phyloP scores from a whole-genome alignment of 2,797 vertebrate species.

The Australoheros facetus region DNA sequence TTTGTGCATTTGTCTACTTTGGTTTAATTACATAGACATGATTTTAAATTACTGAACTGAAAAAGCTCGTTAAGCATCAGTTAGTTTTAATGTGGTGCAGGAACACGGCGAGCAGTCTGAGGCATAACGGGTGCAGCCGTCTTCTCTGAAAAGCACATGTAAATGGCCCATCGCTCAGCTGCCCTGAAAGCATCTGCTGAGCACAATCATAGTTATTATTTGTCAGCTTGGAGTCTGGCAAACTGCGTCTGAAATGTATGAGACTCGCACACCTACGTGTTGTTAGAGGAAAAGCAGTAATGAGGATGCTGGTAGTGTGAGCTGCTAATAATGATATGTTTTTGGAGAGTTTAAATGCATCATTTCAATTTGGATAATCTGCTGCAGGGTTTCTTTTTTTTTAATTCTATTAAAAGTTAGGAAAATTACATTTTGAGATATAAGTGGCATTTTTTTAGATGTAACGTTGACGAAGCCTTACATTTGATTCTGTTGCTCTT shows the following conservation, averaged over 20 bases:
- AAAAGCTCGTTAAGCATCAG: conserved; percentile 4
- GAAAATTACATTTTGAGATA: not conserved
- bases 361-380: not conserved
- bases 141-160: conserved; percentile 6
- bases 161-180: conserved; percentile 30
- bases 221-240: conserved; percentile 11
- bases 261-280: conserved; percentile 21
- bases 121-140: not conserved
- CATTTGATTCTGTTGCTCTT: not conserved
- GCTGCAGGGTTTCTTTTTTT: not conserved
- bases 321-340: not conserved
- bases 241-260: conserved; percentile 12
- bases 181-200: conserved; percentile 18
- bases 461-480: not conserved
- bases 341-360: not conserved
- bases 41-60: not conserved
- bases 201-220: conserved; percentile 31
- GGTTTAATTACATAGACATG: not conserved
- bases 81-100: not conserved
- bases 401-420: not conserved
- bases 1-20: conserved; percentile 17
- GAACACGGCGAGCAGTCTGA: conserved; percentile 8
- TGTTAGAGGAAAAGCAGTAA: conserved; percentile 5
- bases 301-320: conserved; percentile 2
- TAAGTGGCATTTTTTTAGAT: not conserved